These are phyloP conservation scores for Dorcus hopei DNA, from an alignment of 2,888 invertebrate genomes.

Conservation along the genomic window DNA sequence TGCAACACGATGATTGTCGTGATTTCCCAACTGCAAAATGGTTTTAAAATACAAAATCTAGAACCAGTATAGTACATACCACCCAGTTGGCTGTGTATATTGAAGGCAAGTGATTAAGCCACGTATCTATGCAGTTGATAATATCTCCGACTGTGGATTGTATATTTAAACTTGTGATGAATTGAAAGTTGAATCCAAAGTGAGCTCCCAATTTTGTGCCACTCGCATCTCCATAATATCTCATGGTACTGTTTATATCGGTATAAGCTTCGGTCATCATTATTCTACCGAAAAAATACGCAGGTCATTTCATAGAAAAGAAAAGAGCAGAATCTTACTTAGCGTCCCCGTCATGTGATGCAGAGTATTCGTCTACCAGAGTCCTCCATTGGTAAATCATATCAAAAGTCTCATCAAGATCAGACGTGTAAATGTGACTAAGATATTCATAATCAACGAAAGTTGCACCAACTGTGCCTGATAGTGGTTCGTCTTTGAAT, in stretches of 20 bases:
- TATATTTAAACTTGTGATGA: slow-evolving; percentile 60
- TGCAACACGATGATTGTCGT: slow-evolving; percentile 70
- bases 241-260: slow-evolving; percentile 57
- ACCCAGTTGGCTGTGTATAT: slow-evolving; percentile 71
- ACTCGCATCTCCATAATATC: slow-evolving; percentile 57
- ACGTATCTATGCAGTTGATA: slow-evolving; percentile 60
- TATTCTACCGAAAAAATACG: slow-evolving; percentile 48
- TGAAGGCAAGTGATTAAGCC: slow-evolving; percentile 62
- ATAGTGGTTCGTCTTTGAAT: slow-evolving; percentile 45
- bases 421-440: slow-evolving; percentile 62
- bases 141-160: slow-evolving; percentile 60
- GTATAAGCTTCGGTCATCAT: slow-evolving; percentile 78
- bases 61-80: slow-evolving; percentile 51
- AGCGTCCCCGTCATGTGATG: slow-evolving; percentile 43
- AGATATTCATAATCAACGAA: slow-evolving; percentile 54
- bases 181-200: slow-evolving; percentile 75
- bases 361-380: slow-evolving; percentile 57
- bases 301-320: not conserved
- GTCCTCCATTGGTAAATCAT: slow-evolving; percentile 66
- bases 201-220: slow-evolving; percentile 56
- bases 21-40: slow-evolving; percentile 63
- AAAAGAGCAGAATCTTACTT: slow-evolving; percentile 27
- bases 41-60: no score
- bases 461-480: slow-evolving; percentile 16
- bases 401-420: slow-evolving; percentile 58